Evolutionary conservation across 1,140 invertebrate genomes (phyloP).

Genomic region (Hydropsyche tenuis): DNA sequence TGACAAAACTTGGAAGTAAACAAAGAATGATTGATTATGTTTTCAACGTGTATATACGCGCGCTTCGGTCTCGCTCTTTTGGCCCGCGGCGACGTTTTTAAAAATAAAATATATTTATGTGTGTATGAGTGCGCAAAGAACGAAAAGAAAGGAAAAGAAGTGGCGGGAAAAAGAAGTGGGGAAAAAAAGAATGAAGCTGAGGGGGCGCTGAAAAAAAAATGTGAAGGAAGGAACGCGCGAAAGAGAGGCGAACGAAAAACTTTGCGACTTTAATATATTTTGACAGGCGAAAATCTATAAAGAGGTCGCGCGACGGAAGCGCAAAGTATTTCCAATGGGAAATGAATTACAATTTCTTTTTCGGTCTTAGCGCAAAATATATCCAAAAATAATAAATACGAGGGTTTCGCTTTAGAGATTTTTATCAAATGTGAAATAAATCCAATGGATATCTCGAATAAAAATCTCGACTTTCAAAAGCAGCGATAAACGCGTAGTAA

Average conservation of each 20-base stretch:
- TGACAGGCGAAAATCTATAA: slow-evolving; percentile 25
- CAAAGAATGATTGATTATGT: slow-evolving; percentile 46
- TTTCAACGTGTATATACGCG: slow-evolving; percentile 30
- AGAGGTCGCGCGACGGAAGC: slow-evolving; percentile 17
- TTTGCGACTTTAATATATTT: slow-evolving; percentile 35
- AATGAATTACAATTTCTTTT: background rate
- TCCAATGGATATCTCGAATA: too few relatives aligned
- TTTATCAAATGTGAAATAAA: too few relatives aligned
- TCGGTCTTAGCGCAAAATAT: too few relatives aligned
- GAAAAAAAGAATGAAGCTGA: too few relatives aligned
- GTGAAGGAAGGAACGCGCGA: too few relatives aligned
- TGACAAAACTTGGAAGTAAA: slow-evolving; percentile 46
- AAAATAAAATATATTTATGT: slow-evolving; percentile 5
- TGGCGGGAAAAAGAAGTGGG: too few relatives aligned
- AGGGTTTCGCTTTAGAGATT: too few relatives aligned
- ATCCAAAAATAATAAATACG: too few relatives aligned
- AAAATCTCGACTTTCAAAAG: too few relatives aligned
- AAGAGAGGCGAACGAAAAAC: background rate
- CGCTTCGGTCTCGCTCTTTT: slow-evolving; percentile 19
- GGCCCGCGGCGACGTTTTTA: background rate
- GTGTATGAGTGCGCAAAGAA: background rate
- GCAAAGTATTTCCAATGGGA: background rate
- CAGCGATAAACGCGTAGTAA: too few relatives aligned
- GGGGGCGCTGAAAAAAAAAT: too few relatives aligned
- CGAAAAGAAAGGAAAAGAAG: background rate